phyloP scores from a whole-genome alignment of 1,140 invertebrate species.

The Saxidomus purpurata region DNA sequence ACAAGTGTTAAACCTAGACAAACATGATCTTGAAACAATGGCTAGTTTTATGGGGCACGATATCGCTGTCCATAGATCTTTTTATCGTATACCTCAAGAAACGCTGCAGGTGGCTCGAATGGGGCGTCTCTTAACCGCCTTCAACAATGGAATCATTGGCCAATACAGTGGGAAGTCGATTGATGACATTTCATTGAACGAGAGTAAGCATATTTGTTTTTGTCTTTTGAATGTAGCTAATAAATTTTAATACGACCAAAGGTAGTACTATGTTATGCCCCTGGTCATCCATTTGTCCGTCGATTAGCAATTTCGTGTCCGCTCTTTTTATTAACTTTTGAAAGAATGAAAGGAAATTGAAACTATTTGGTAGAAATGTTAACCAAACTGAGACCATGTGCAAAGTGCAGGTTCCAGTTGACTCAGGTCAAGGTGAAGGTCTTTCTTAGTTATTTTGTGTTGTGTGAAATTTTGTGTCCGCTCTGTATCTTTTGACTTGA shows the following conservation, averaged over 20 bases:
- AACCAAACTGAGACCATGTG: too few species aligned
- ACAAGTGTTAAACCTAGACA: neutral
- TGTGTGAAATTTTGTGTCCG: too few species aligned
- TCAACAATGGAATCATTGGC: constrained; percentile 9
- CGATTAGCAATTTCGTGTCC: too few species aligned
- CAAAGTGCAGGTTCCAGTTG: too few species aligned
- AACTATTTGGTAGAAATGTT: too few species aligned
- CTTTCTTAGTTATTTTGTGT: too few species aligned
- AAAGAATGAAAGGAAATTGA: too few species aligned
- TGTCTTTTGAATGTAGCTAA: constrained; percentile 1
- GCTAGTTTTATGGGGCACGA: constrained; percentile 31
- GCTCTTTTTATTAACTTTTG: too few species aligned
- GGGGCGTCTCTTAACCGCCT: neutral
- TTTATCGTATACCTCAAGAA: constrained; percentile 31
- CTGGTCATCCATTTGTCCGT: too few species aligned
- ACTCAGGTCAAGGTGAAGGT: too few species aligned
- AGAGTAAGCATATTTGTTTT: constrained; percentile 38
- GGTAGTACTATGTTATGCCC: too few species aligned
- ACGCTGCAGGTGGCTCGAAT: constrained; percentile 37
- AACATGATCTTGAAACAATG: constrained; percentile 17
- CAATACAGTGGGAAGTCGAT: constrained; percentile 6
- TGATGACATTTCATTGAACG: constrained; percentile 1
- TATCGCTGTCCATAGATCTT: constrained; percentile 4
- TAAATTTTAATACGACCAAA: neutral
- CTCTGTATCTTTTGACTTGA: too few species aligned